Conservation (phyloP, 2,113 vertebrate species). For the Antechinus stuartii region DNA sequence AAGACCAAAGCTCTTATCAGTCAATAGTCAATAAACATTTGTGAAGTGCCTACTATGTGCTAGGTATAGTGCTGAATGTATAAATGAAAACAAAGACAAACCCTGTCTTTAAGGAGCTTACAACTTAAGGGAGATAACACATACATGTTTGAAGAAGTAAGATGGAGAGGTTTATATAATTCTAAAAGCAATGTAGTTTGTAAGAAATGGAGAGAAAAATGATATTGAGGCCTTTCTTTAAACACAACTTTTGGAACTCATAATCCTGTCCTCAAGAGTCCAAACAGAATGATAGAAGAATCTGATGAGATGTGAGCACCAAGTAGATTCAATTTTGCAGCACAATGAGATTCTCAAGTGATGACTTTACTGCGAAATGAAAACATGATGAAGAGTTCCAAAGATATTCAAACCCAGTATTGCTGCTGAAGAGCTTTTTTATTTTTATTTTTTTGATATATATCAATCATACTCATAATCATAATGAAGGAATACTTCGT, state of each 20-base stretch:
- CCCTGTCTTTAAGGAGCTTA: no score
- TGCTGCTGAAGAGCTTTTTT: not conserved
- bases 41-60: no score
- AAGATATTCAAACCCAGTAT: conserved; percentile 24
- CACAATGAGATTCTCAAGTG: not conserved
- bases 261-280: not conserved
- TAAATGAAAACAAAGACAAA: no score
- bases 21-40: no score
- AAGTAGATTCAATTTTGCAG: not conserved
- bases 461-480: conserved; percentile 15
- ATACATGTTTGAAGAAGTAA: not conserved
- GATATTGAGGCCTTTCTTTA: not conserved
- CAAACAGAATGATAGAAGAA: not conserved
- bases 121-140: not conserved
- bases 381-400: conserved; percentile 31
- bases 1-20: no score
- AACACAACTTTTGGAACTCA: not conserved
- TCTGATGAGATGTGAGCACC: no score
- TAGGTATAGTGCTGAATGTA: no score
- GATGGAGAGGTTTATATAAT: not conserved
- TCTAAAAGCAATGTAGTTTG: not conserved
- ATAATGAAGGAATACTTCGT: not conserved
- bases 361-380: conserved; percentile 1
- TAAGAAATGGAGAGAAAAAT: not conserved
- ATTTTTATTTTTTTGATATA: not conserved